Percentiles rank a stretch among this genome's conserved stretches.
These are phyloP conservation scores for Argyresthia albistria DNA, from an alignment of 2,888 invertebrate species.

Conservation along the genomic window DNA sequence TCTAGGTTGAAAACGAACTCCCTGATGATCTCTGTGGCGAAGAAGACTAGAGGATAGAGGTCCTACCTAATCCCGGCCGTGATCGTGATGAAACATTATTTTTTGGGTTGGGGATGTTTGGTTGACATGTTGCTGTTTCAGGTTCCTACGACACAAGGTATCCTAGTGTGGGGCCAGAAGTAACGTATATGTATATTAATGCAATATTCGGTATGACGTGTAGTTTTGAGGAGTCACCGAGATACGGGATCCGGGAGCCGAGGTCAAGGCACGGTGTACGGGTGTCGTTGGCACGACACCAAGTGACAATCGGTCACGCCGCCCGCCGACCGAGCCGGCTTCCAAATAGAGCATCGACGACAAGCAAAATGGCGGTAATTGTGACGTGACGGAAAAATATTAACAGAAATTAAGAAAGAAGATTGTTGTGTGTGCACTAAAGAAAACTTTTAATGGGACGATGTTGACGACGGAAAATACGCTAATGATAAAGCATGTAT, in stretches of 20 bases:
- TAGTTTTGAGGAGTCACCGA: not conserved
- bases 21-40: too few species aligned
- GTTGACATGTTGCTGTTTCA: too few species aligned
- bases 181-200: not conserved
- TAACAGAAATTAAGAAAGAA: not conserved
- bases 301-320: slow-evolving; percentile 17
- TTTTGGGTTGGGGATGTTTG: too few species aligned
- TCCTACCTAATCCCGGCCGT: too few species aligned
- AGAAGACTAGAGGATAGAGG: too few species aligned
- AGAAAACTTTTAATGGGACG: too few species aligned
- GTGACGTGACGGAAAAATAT: not conserved
- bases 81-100: too few species aligned
- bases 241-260: slow-evolving; percentile 13
- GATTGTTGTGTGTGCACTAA: not conserved
- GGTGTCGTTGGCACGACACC: slow-evolving; percentile 57
- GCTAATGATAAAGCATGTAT: too few species aligned
- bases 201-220: not conserved
- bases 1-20: too few species aligned
- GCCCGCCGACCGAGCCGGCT: not conserved
- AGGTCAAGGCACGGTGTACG: slow-evolving; percentile 54
- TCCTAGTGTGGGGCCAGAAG: too few species aligned
- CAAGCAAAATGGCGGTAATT: not conserved
- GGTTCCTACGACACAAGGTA: too few species aligned
- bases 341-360: not conserved
- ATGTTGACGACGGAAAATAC: too few species aligned